Percentiles rank a stretch among this genome's conserved stretches.
Evolutionary conservation across 2,113 vertebrate species (phyloP).

Genomic region (Psilopogon haemacephalus): DNA sequence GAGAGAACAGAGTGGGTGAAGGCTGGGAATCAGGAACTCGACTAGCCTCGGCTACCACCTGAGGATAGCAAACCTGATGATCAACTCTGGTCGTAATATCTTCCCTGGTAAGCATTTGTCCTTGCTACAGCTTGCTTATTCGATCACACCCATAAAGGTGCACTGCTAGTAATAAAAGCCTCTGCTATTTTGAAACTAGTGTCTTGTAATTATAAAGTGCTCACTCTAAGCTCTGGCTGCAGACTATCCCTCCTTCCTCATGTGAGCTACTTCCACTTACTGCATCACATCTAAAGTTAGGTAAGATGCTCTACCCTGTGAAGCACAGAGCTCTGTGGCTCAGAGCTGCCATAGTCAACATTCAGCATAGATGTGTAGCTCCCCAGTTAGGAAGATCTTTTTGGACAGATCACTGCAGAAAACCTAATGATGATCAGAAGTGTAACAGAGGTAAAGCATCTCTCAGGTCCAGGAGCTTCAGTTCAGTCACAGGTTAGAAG

Average conservation of each 20-base stretch:
- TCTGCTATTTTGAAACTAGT: not conserved
- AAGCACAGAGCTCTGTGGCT: not conserved
- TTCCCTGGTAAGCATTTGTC: not conserved
- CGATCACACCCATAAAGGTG: not conserved
- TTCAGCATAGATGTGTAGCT: not conserved
- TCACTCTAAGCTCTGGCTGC: not conserved
- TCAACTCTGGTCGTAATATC: not conserved
- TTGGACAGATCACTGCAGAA: not conserved
- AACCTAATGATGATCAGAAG: not conserved
- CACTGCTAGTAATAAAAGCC: not conserved
- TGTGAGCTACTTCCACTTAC: not conserved
- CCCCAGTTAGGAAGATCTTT: not conserved
- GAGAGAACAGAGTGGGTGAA: not conserved
- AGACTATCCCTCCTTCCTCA: not conserved
- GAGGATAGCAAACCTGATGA: not conserved
- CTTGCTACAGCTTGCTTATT: not conserved
- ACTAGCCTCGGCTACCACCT: not conserved
- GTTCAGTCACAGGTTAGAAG: constrained; percentile 23
- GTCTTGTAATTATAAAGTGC: not conserved
- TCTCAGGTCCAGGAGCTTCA: not conserved
- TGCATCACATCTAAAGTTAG: constrained; percentile 3
- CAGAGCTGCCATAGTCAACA: not conserved
- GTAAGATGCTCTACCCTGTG: not conserved
- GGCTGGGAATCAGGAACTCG: not conserved
- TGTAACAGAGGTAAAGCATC: not conserved